Percentiles rank a stretch among this genome's conserved stretches.
These are phyloP conservation scores for Ametastegia equiseti DNA, from an alignment of 2,888 invertebrate species.

Conservation along the genomic window DNA sequence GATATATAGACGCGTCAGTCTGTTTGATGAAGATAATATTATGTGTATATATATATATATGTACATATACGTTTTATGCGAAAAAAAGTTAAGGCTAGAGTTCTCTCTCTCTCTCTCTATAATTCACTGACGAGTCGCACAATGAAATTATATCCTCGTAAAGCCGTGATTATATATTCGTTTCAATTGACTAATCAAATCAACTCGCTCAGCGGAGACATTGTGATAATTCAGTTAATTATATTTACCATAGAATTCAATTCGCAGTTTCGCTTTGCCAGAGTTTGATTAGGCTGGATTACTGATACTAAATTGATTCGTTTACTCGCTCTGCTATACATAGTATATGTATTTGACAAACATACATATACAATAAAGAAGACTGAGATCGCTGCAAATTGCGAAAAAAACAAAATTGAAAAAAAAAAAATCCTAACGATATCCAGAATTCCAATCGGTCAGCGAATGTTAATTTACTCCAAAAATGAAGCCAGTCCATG, in stretches of 20 bases:
- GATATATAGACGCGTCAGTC: conserved; percentile 3
- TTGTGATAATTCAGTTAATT: conserved; percentile 36
- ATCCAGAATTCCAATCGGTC: background rate
- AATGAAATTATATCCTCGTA: background rate
- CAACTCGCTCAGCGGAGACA: conserved; percentile 15
- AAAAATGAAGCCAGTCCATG: background rate
- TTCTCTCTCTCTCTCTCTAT: background rate
- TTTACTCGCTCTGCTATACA: background rate
- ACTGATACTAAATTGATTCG: background rate
- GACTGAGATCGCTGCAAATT: too few relatives aligned
- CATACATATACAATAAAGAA: too few relatives aligned
- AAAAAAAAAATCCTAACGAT: background rate
- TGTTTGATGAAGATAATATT: conserved; percentile 21
- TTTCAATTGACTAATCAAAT: conserved; percentile 38
- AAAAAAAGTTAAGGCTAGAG: background rate
- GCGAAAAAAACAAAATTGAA: background rate
- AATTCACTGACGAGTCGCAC: background rate
- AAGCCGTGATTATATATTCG: conserved; percentile 15
- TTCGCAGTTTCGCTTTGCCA: background rate
- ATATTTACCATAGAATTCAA: conserved; percentile 6
- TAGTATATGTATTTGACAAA: too few relatives aligned
- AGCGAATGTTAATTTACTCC: too few relatives aligned
- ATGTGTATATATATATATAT: background rate
- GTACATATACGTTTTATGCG: background rate
- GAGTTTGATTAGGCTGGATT: background rate